These are phyloP conservation scores for Pelecanoides urinatrix DNA, from an alignment of 2,113 vertebrate species.

Conservation along the genomic window DNA sequence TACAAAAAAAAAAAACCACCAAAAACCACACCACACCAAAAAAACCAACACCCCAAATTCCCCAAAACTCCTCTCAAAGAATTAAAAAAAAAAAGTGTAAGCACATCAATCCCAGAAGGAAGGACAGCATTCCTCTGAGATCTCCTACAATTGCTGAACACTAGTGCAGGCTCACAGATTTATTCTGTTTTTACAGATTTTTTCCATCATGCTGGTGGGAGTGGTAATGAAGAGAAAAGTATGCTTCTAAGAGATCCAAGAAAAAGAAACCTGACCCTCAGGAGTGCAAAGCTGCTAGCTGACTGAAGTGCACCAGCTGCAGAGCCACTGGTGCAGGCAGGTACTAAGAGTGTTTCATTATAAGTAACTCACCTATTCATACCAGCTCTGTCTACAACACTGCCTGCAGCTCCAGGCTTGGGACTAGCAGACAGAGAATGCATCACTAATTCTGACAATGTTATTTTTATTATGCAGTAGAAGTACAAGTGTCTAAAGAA, in stretches of 20 bases:
- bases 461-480: background rate
- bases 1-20: background rate
- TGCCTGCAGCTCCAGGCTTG: background rate
- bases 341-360: background rate
- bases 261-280: background rate
- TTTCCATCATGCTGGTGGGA: background rate
- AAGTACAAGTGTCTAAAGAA: background rate
- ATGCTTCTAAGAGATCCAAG: background rate
- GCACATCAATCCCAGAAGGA: background rate
- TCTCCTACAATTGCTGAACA: background rate
- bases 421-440: background rate
- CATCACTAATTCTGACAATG: background rate
- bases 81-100: background rate
- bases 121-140: background rate
- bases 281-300: background rate
- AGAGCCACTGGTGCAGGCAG: background rate
- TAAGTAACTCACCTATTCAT: background rate
- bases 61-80: background rate
- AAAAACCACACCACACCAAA: background rate
- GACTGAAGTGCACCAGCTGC: fast-evolving
- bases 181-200: background rate
- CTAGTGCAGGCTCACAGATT: background rate
- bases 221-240: background rate
- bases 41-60: background rate
- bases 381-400: background rate